Conservation (phyloP, 2,888 invertebrate species). For the Apodemia hepburni region DNA sequence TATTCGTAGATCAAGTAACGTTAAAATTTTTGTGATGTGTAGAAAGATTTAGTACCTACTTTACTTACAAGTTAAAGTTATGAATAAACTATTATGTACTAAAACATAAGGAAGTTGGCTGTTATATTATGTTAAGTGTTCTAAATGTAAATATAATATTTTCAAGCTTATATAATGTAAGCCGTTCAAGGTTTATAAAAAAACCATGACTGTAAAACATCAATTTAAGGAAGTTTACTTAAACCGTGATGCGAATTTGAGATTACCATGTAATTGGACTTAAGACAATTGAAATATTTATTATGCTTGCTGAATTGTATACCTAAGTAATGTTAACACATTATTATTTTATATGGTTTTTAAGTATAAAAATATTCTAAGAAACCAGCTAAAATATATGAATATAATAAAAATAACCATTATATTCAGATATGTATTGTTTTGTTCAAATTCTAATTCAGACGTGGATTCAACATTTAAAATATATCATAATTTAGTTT, state of each 20-base stretch:
- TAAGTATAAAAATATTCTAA: too few species aligned
- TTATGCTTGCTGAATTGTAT: constrained; percentile 1
- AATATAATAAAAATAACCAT: too few species aligned
- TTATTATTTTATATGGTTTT: not conserved
- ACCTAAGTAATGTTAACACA: not conserved
- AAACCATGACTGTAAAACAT: not conserved
- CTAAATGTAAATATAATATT: not conserved
- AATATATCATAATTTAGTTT: too few species aligned
- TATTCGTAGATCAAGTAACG: too few species aligned
- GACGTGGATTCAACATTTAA: too few species aligned
- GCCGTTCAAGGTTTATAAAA: not conserved
- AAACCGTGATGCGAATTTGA: constrained; percentile 8
- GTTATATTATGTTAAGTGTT: not conserved
- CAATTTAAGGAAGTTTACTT: constrained; percentile 2
- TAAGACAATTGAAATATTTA: constrained; percentile 5
- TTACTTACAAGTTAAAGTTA: too few species aligned
- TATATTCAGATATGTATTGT: too few species aligned
- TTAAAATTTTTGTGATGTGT: too few species aligned
- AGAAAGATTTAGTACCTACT: too few species aligned
- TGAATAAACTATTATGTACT: not conserved
- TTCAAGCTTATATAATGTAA: not conserved
- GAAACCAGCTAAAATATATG: too few species aligned
- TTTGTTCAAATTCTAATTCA: too few species aligned
- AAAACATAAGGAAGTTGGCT: not conserved
- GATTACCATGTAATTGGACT: constrained; percentile 11